These are phyloP conservation scores for Macquaria ambigua DNA, from an alignment of 2,113 vertebrate species.

Conservation along the genomic window DNA sequence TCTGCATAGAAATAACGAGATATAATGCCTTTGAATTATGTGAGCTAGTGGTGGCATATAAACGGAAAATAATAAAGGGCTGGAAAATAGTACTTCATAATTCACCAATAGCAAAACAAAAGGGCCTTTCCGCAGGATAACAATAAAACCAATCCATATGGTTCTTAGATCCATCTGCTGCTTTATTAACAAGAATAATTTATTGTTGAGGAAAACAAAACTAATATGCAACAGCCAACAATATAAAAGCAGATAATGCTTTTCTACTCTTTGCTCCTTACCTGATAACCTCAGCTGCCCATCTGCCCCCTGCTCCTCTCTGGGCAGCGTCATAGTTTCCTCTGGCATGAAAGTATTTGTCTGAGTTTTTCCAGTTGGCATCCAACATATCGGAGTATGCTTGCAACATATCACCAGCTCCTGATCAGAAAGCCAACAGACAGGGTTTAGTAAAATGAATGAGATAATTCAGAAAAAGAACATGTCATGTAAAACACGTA, in stretches of 20 bases:
- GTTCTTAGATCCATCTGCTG: background rate
- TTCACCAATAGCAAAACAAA: background rate
- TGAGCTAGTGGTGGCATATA: background rate
- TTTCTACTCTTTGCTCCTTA: conserved; percentile 8
- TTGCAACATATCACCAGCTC: conserved; percentile 46
- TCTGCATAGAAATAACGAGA: background rate
- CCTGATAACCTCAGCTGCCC: conserved; percentile 71
- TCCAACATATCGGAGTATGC: conserved; percentile 47
- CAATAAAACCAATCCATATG: background rate
- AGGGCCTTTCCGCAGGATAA: too few species aligned
- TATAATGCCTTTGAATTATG: background rate
- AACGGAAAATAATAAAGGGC: background rate
- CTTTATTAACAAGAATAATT: background rate
- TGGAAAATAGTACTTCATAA: background rate
- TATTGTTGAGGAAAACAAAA: background rate
- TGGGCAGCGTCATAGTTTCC: conserved; percentile 70
- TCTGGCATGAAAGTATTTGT: conserved; percentile 78
- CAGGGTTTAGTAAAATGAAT: background rate
- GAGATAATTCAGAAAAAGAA: background rate
- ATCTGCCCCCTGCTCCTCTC: conserved; percentile 65
- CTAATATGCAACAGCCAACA: background rate
- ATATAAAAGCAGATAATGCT: background rate
- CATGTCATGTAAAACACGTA: background rate
- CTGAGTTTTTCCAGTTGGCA: conserved; percentile 47
- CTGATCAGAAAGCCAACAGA: conserved; percentile 32